Base-by-base conservation (phyloP, 2,888 invertebrate species). In the Aporophyla lueneburgensis region DNA sequence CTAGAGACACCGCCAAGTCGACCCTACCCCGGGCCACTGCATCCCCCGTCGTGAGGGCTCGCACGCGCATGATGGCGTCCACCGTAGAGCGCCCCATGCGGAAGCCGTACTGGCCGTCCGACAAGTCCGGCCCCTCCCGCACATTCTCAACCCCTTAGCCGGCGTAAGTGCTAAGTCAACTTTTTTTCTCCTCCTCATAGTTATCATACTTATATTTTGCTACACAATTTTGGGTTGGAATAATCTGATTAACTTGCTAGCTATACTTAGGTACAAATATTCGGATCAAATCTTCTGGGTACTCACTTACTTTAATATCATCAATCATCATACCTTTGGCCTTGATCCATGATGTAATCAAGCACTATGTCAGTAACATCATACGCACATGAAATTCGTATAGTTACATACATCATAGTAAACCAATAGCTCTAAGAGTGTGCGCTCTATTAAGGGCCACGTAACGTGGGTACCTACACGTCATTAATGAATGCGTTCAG, bases 401-500 rank as follows among this genome's bases (percentile, higher is more conserved):
- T 63, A 62, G 27, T 40, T 40, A n/a, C 16, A 7, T 76, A 59
- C 33, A 58, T 40, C 21, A 51, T 40, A 80, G 59, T 61, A 54
- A 49, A 62, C 27, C 46, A 75, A 75, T 67, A 67, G 33, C 51
- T 66, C 19, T 9, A 43, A 58, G 46, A 75, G 56, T 49, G 43
- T 56, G 65, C 24, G 40, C n/a, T 61, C 24, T 27, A 74, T 66
- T 66, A 66, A 33, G 49, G 76, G 63, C 54, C 68, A 49, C 49
- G 67, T 54, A 56, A 69, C 54, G 56, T 68, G 33, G 21, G 21
- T 59, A 61, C 71, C 59, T 63, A 61, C 61, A 62, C 65, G 70
- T 68, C 80, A 79, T 76, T 83, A 79, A 86, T 85, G 83, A 83
- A 81, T 71, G 62, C 66, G 62, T 74, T 77, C 71, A 73, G 59